Conservation (phyloP, 92 coral and sea anemone species). For the Micromussa lordhowensis region DNA sequence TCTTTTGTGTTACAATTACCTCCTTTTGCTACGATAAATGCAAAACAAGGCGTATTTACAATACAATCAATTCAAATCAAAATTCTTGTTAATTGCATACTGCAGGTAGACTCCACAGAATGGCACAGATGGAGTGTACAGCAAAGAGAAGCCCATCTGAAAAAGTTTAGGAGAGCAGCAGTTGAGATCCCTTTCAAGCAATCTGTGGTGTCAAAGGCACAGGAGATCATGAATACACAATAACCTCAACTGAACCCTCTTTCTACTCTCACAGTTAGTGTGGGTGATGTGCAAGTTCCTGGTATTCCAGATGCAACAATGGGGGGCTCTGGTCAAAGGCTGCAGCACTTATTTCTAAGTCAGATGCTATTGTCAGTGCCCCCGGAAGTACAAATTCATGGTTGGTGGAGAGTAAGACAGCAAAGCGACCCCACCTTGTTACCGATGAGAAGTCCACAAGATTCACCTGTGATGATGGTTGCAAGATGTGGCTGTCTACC, state of each 20-base stretch:
- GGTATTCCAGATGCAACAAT: conserved; percentile 42
- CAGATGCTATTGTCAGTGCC: conserved; percentile 49
- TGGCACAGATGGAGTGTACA: conserved; percentile 53
- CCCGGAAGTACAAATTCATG: conserved; percentile 33
- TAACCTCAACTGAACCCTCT: background rate
- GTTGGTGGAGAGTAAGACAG: conserved; percentile 63
- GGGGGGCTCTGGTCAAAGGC: conserved; percentile 48
- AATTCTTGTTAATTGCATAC: too few species aligned
- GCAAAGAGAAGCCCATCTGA: conserved; percentile 56
- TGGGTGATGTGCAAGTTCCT: conserved; percentile 9
- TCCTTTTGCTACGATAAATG: too few species aligned
- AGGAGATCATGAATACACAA: background rate
- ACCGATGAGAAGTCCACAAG: conserved; percentile 32
- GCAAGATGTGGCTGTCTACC: conserved; percentile 54
- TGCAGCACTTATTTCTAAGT: conserved; percentile 11
- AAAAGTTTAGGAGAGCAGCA: conserved; percentile 47
- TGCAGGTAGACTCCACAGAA: conserved; percentile 59
- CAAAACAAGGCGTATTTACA: too few species aligned
- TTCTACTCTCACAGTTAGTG: conserved; percentile 11
- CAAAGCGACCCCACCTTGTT: conserved; percentile 59
- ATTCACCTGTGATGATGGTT: conserved; percentile 57
- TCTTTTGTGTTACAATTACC: too few species aligned
- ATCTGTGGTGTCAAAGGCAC: conserved; percentile 14
- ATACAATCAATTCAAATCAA: too few species aligned
- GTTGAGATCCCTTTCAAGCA: conserved; percentile 8